Base-by-base conservation (phyloP, 2,797 vertebrate genomes). In the Neosalanx taihuensis region DNA sequence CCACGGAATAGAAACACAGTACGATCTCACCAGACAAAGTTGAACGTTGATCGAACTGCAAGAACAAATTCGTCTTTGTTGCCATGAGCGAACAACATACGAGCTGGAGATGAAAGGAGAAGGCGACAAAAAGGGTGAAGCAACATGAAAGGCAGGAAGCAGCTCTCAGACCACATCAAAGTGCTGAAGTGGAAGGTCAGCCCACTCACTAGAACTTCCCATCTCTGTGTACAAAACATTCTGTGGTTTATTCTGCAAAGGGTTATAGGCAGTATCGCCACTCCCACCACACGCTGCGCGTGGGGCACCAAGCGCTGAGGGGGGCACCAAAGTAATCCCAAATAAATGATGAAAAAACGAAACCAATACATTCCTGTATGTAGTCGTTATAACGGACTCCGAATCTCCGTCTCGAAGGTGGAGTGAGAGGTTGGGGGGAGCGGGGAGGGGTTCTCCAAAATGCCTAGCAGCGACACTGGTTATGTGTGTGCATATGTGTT, bases 11-110 rank as follows among this genome's bases (percentile, higher is more conserved):
- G 18, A 72, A 80, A 80, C 57, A 6, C 23, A 70, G 37, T n/a
- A 5, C n/a, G 5, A 23, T 26, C 67, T 73, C 41, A 65, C 26
- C 79, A 82, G 72, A 81, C 67, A 57, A 71, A 67, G 66, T 74
- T 68, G 41, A 12, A 64, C 78, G 56, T 81, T 77, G 79, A 82
- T 78, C 77, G 71, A 80, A 77, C 69, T 61, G 68, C 79, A 60
- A 70, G 73, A 77, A 87, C 82, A 85, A 85, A 81, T 76, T 75
- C 17, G 62, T 80, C 84, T 85, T 87, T 89, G 82, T 88, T 81
- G 72, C 69, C 0, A 51, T 30, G 81, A 86, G 71, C 81, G 79
- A 75, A 79, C 76, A 77, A 83, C 70, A 71, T 73, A 72, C 79
- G 81, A 72, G 71, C 67, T 75, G 73, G 72, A 77, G 77, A 83